A percentile compares a stretch with the other conserved stretches of the same genome.
phyloP scores from a whole-genome alignment of 2,797 vertebrate genomes.

The Lutjanus argentimaculatus region DNA sequence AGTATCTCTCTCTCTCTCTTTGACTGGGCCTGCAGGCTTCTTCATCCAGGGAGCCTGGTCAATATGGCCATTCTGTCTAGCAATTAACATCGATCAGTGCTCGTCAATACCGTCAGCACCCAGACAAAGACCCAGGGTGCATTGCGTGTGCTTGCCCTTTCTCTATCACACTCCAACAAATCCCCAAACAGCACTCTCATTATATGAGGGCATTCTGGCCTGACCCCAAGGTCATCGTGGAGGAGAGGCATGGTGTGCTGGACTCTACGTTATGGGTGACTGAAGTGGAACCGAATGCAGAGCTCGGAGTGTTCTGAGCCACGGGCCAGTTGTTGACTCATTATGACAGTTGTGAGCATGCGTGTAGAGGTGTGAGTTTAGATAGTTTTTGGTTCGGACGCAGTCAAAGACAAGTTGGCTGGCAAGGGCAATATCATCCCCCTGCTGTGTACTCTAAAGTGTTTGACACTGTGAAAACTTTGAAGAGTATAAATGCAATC shows the following conservation, averaged over 20 bases:
- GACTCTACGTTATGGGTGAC: slow-evolving; percentile 76
- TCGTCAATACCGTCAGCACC: slow-evolving; percentile 85
- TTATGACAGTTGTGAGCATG: slow-evolving; percentile 49
- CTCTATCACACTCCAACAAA: slow-evolving; percentile 82
- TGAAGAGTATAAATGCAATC: slow-evolving; percentile 75
- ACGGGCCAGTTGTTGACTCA: slow-evolving; percentile 66
- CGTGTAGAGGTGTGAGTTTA: slow-evolving; percentile 57
- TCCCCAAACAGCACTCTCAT: slow-evolving; percentile 85
- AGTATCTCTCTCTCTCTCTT: slow-evolving; percentile 63
- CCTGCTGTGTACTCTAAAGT: slow-evolving; percentile 59
- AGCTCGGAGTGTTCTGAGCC: slow-evolving; percentile 39
- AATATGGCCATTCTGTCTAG: slow-evolving; percentile 88
- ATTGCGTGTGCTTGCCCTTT: slow-evolving; percentile 81
- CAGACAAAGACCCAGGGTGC: slow-evolving; percentile 87
- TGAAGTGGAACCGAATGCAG: slow-evolving; percentile 67
- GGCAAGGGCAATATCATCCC: slow-evolving; percentile 48
- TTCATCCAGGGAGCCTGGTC: slow-evolving; percentile 82
- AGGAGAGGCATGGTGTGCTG: slow-evolving; percentile 67
- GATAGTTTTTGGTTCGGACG: slow-evolving; percentile 49
- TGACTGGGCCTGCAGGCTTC: slow-evolving; percentile 81
- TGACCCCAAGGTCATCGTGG: slow-evolving; percentile 82
- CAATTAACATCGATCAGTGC: slow-evolving; percentile 90
- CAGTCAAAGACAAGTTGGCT: slow-evolving; percentile 64
- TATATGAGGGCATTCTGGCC: slow-evolving; percentile 83
- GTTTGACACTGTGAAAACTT: slow-evolving; percentile 69